Evolutionary conservation across 2,888 invertebrate species (phyloP).

Genomic region (Adelognathus sp.): DNA sequence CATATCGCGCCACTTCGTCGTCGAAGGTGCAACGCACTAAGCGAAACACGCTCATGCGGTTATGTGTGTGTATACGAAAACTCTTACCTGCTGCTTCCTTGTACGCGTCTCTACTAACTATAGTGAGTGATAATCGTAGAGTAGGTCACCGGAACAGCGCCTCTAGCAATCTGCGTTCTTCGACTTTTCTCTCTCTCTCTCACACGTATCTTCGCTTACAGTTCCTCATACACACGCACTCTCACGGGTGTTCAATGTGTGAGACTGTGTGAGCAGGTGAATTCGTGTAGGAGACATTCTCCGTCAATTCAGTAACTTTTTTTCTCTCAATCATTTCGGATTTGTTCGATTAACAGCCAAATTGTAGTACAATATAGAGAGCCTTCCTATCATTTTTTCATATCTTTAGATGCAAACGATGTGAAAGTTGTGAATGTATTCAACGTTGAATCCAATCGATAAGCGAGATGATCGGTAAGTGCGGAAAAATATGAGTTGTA

Average conservation of each 20-base stretch:
- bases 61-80: neutral
- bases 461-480: no score
- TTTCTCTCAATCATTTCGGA: no score
- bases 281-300: no score
- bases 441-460: no score
- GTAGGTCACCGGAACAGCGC: constrained; percentile 81
- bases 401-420: no score
- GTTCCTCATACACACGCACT: constrained; percentile 15
- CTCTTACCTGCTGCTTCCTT: constrained; percentile 33
- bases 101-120: constrained; percentile 64
- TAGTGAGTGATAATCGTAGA: constrained; percentile 77
- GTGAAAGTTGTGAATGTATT: no score
- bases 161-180: constrained; percentile 79
- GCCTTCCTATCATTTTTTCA: no score
- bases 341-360: no score
- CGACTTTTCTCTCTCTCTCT: constrained; percentile 65
- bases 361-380: no score
- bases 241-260: constrained; percentile 1
- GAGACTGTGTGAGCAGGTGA: constrained; percentile 29
- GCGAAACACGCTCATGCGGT: constrained; percentile 7
- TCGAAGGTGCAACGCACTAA: neutral
- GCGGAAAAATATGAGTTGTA: no score
- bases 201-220: constrained; percentile 44
- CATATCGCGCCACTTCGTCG: neutral
- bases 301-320: no score